These are phyloP conservation scores for Sarcophaga subvicina DNA, from an alignment of 2,888 invertebrate genomes.

Conservation along the genomic window DNA sequence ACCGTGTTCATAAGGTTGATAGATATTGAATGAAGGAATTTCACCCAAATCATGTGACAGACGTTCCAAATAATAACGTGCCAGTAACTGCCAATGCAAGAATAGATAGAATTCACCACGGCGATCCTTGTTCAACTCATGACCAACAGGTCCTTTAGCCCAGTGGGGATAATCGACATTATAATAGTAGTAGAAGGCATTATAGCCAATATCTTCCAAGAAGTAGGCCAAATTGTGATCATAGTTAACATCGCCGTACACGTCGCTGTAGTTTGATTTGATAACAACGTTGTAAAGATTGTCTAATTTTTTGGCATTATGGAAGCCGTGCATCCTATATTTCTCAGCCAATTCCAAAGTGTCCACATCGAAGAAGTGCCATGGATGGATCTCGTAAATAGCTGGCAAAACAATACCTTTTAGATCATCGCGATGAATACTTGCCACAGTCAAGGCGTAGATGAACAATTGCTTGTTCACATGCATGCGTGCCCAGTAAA, in stretches of 20 bases:
- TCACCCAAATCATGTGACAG: constrained; percentile 87
- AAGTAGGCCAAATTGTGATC: constrained; percentile 87
- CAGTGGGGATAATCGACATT: constrained; percentile 88
- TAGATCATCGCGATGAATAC: constrained; percentile 84
- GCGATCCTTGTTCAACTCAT: constrained; percentile 76
- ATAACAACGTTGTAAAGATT: constrained; percentile 84
- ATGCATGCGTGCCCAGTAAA: constrained; percentile 86
- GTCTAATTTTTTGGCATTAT: constrained; percentile 81
- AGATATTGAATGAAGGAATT: constrained; percentile 84
- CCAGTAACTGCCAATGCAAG: constrained; percentile 82
- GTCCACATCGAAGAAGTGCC: constrained; percentile 85
- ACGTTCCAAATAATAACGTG: constrained; percentile 84
- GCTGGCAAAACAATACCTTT: constrained; percentile 85
- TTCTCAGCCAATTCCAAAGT: constrained; percentile 82
- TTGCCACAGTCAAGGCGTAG: constrained; percentile 85
- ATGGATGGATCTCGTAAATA: constrained; percentile 87
- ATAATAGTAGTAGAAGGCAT: constrained; percentile 87
- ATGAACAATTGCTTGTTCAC: constrained; percentile 86
- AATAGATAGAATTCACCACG: constrained; percentile 82
- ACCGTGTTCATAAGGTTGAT: constrained; percentile 84
- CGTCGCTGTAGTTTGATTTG: constrained; percentile 87
- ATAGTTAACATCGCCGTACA: constrained; percentile 83
- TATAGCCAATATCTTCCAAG: constrained; percentile 90
- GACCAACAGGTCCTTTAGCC: constrained; percentile 83
- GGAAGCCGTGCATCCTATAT: constrained; percentile 85